Base-by-base conservation (phyloP, 2,113 vertebrate genomes). In the Emberiza fucata region DNA sequence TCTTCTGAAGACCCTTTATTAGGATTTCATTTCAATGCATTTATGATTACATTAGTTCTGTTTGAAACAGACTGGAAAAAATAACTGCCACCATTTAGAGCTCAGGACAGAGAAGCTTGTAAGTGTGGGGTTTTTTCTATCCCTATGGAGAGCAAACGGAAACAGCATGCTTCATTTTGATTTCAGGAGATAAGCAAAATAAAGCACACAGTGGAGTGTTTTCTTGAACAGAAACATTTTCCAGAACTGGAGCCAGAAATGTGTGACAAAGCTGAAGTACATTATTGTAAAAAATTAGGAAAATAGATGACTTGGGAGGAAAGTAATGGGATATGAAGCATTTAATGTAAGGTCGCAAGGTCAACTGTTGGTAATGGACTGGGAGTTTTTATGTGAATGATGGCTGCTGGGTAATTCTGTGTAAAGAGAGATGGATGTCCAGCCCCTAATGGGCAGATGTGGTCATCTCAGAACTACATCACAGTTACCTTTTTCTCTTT, bases 1-100 rank as follows among this genome's bases (percentile, higher is more conserved):
- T 92, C 87, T 94, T 95, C 77, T 88, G 69, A 94, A 94, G 81
- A 90, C 19, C 23, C 39, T 94, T 90, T 95, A 94, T 94, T 96
- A 93, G 76, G 80, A 72, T 95, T 94, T 96, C 33, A 88, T 97
- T 97, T 96, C 85, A 93, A 72, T 94, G 66, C 47, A 79, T 93
- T 93, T 95, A 82, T 73, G 72, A 94, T 94, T 91, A 72, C 86
- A 93, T 96, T 94, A 88, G 64, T 84, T 81, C 31, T 94, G 82
- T 86, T 90, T 80, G 51, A 94, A 95, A 92, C 14, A 73, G 86
- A 61, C 71, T 90, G 87, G 54, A 63, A 93, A 94, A 96, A 83
- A 81, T 60, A 90, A 42, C 70, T 60, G 9, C 63, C 54, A 20
- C 73, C 53, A 29, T 88, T 51, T 61, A 83, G 75, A 91, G 56